Evolutionary conservation across 2,888 invertebrate species (phyloP), one percentile per base, ranked within the genome.

Genomic region (Serripes groenlandicus): DNA sequence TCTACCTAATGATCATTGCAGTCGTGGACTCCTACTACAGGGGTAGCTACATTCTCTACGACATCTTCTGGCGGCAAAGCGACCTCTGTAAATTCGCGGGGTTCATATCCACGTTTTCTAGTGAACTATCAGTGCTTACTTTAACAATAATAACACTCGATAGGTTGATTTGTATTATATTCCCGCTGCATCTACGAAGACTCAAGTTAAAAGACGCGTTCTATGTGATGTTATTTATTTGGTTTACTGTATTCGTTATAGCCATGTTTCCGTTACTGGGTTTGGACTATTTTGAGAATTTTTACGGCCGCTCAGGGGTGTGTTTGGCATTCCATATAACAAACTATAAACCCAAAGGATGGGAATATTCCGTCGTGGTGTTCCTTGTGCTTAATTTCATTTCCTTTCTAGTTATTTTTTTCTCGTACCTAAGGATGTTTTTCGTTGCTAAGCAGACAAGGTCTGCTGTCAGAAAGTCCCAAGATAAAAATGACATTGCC

Each of bases 281-380:
- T 7, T 81, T 92, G 15, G 86, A 89, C 70, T 95, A 95, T 89
- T 95, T 95, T 89, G 89, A 73, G 60, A 94, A 95, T 85, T 95
- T 95, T 91, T 95, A 95, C 86, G 95, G 95, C 0, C 91, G 95
- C 37, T 95, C 95, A 0, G 95, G 95, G 0, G 95, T 95, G 7
- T 95, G 95, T 83, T 92, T 95, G 56, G 95, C 95, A 1, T 92
- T 95, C 32, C 95, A 95, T 90, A 95, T 95, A 70, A 95, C 95
- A 5, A 94, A 94, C 11, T 95, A 95, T 54, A 94, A 95, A 83
- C 95, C 95, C 0, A 94, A 92, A 70, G 95, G 95, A 15, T 95
- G 95, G 95, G 95, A 95, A 89, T 95, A 95, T 90, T 95, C 95
- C 0, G 95, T 95, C 28, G 95, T 95, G 84, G 94, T 95, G n/a